phyloP scores from a whole-genome alignment of 2,113 vertebrate genomes.

The Xenopus borealis region DNA sequence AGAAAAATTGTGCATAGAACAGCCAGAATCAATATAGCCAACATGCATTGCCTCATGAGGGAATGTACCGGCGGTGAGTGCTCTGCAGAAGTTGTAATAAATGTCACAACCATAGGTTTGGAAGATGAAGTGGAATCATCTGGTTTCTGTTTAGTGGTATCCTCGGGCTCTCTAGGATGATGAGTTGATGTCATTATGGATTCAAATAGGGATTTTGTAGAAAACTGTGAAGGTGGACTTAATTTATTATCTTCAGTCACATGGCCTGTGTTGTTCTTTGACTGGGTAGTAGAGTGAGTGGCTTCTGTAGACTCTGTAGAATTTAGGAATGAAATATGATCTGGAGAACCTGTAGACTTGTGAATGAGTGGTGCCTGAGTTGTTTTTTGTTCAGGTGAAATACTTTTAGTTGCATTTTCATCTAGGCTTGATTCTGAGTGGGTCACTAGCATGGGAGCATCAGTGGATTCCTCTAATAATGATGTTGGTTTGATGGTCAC shows the following conservation, averaged over 20 bases:
- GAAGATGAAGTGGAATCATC: background rate
- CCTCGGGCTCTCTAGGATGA: background rate
- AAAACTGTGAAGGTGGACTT: background rate
- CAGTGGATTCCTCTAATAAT: background rate
- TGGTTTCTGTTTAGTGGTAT: background rate
- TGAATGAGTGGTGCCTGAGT: background rate
- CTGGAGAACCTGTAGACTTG: background rate
- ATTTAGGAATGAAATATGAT: background rate
- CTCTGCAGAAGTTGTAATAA: background rate
- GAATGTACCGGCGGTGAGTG: background rate
- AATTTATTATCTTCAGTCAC: conserved; percentile 2
- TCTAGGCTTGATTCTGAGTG: background rate
- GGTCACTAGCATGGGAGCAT: background rate
- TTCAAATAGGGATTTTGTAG: background rate
- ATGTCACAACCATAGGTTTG: background rate
- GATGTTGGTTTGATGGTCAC: background rate
- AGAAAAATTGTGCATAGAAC: conserved; percentile 74
- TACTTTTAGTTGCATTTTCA: background rate
- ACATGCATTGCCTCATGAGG: conserved; percentile 64
- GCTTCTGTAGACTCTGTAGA: background rate
- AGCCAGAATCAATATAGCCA: conserved; percentile 72
- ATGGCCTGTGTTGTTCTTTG: background rate
- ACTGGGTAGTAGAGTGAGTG: background rate
- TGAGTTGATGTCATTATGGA: background rate
- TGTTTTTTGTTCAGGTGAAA: background rate